Base-by-base conservation (phyloP, 2,888 invertebrate genomes). In the Sthenelais limicola region DNA sequence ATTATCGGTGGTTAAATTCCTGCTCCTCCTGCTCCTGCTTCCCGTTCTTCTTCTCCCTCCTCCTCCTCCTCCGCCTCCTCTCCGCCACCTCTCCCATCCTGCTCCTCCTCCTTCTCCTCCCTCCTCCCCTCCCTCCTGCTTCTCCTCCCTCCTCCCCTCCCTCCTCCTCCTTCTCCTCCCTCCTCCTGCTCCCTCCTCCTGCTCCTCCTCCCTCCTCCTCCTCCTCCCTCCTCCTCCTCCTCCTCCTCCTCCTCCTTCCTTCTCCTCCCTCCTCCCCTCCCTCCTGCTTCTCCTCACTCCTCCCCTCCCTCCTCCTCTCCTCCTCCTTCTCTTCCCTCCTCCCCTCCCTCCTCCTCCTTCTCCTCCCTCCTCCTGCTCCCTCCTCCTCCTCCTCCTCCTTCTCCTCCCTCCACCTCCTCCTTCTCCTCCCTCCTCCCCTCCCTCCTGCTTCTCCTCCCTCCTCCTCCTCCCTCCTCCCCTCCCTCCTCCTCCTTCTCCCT, bases 371-470 rank as follows among this genome's bases (percentile, higher is more conserved):
- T 9, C 9, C n/a, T n/a, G n/a, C n/a, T n/a, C n/a, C n/a, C n/a
- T n/a, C n/a, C n/a, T n/a, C n/a, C n/a, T n/a, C n/a, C n/a, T n/a
- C n/a, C n/a, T n/a, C n/a, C n/a, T n/a, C n/a, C n/a, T n/a, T n/a
- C n/a, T n/a, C n/a, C n/a, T n/a, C n/a, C n/a, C n/a, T n/a, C n/a
- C n/a, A n/a, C n/a, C n/a, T n/a, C n/a, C n/a, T n/a, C n/a, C n/a
- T n/a, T n/a, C n/a, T n/a, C n/a, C n/a, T n/a, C n/a, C n/a, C 28
- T 72, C 72, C 72, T 54, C 18, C 35, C 56, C 49, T 18, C 48
- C 51, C 47, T n/a, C n/a, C 56, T 47, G 38, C 32, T 71, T 49
- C 30, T 30, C 38, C 58, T 68, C n/a, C 48, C 5, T 32, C 56
- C 32, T 9, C 38, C 74, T 51, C 38, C 49, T 30, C 12, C 18